Evolutionary conservation across 1,140 invertebrate species (phyloP), one percentile per base, ranked within the genome.

Genomic region (Drosophila tropicalis): DNA sequence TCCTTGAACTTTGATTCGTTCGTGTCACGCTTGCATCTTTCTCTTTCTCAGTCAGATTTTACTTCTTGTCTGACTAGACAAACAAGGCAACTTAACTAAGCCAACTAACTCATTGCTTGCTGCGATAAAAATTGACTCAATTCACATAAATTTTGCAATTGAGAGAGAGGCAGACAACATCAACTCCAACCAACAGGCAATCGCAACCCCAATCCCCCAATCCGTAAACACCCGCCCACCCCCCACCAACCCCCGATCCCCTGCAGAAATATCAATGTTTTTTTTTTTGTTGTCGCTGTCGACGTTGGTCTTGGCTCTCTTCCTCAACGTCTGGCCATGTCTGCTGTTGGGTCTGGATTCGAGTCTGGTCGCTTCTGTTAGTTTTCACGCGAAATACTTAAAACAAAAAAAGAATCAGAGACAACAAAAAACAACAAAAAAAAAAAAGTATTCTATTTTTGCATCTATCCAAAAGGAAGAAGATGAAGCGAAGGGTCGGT

Each of bases 351-450:
- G 58, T 58, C 70, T 51, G 54, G 64, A 12, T 17, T 63, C 62
- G 22, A 47, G 70, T 70, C 78, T 80, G 67, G 62, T 72, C 75
- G 60, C 71, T 67, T 84, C 81, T 83, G 80, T 71, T 83, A 89
- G 84, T 89, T 87, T 89, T 89, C 85, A 81, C 84, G 85, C 85
- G 84, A 89, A 89, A 89, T 89, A 84, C 84, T 89, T 89, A 89
- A 89, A 77, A 51, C 7, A 51, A 10, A 41, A 41, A 41, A 47
- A 51, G 44, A 80, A 81, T 90, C 84, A 84, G 84, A 83, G 85
- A 89, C 84, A 72, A 39, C 36, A 89, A 5, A 29, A 29, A 29
- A 29, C n/a, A n/a, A n/a, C n/a, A 89, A 19, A 39, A 58, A 84
- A 5, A 29, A 29, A 29, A 29, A 89, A 58, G 36, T 84, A 81